A percentile compares a stretch with the other conserved stretches of the same genome.
These are phyloP conservation scores for Corbicula japonica DNA, from an alignment of 2,888 invertebrate species.

Conservation along the genomic window DNA sequence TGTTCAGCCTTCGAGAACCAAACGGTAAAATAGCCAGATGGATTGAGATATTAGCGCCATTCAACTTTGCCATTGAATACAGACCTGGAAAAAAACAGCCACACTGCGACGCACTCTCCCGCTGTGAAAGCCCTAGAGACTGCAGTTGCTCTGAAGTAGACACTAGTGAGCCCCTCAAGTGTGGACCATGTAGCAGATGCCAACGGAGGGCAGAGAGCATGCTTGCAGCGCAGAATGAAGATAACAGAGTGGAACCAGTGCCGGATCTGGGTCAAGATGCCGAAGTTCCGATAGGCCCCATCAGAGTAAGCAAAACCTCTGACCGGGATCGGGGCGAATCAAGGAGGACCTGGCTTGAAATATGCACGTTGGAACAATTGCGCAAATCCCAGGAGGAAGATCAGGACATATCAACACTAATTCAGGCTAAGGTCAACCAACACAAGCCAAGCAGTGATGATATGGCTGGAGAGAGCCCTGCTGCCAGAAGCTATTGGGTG, in stretches of 20 bases:
- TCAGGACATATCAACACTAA: background rate
- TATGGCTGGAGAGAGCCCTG: background rate
- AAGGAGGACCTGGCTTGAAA: no score
- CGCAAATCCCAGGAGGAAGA: background rate
- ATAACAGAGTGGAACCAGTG: no score
- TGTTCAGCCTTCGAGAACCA: conserved; percentile 32
- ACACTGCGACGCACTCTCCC: conserved; percentile 31
- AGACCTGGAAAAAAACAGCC: conserved; percentile 12
- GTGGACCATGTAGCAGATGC: conserved; percentile 38
- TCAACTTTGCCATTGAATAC: conserved; percentile 29
- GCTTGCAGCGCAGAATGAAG: no score
- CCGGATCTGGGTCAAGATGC: no score
- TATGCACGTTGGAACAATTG: background rate
- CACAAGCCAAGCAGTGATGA: background rate
- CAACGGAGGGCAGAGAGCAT: conserved; percentile 5
- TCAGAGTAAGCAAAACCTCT: no score
- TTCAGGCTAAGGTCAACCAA: background rate
- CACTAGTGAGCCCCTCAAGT: conserved; percentile 28
- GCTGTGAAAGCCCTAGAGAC: conserved; percentile 27
- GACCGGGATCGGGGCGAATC: no score
- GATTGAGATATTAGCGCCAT: conserved; percentile 31
- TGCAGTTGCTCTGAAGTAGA: conserved; percentile 32
- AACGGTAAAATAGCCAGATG: conserved; percentile 22
- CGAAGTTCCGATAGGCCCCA: no score
- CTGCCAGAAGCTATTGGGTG: background rate